Evolutionary conservation across 2,888 invertebrate genomes (phyloP).

Genomic region (Ariolimax columbianus): DNA sequence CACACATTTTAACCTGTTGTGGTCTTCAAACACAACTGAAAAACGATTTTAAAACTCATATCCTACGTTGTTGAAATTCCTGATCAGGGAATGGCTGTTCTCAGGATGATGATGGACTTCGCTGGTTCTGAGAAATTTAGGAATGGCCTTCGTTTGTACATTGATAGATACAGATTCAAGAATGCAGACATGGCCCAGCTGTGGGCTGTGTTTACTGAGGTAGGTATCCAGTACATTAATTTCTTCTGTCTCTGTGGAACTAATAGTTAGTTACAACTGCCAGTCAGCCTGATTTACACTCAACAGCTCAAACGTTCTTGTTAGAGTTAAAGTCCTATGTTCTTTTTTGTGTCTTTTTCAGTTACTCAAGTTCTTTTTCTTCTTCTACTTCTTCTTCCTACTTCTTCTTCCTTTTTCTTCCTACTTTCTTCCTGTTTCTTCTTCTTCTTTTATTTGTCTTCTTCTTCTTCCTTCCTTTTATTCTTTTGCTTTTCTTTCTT

Average conservation of each 20-base stretch:
- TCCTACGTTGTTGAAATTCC: too few species aligned
- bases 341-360: too few species aligned
- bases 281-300: too few species aligned
- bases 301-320: too few species aligned
- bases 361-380: slow-evolving; percentile 42
- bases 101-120: slow-evolving; percentile 75
- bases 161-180: slow-evolving; percentile 72
- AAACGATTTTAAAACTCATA: too few species aligned
- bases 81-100: slow-evolving; percentile 75
- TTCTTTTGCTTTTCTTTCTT: neutral
- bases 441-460: neutral
- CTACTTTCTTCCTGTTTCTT: neutral
- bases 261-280: too few species aligned
- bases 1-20: too few species aligned
- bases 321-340: too few species aligned
- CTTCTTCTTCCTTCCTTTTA: neutral
- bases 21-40: too few species aligned
- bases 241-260: too few species aligned
- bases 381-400: neutral
- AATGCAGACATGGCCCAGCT: slow-evolving; percentile 76
- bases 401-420: neutral
- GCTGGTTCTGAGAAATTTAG: slow-evolving; percentile 75
- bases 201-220: slow-evolving; percentile 76
- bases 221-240: slow-evolving; percentile 54
- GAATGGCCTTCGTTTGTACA: slow-evolving; percentile 72